Evolutionary conservation across 2,797 vertebrate species (phyloP).

Genomic region (Melanotaenia pygmaea): DNA sequence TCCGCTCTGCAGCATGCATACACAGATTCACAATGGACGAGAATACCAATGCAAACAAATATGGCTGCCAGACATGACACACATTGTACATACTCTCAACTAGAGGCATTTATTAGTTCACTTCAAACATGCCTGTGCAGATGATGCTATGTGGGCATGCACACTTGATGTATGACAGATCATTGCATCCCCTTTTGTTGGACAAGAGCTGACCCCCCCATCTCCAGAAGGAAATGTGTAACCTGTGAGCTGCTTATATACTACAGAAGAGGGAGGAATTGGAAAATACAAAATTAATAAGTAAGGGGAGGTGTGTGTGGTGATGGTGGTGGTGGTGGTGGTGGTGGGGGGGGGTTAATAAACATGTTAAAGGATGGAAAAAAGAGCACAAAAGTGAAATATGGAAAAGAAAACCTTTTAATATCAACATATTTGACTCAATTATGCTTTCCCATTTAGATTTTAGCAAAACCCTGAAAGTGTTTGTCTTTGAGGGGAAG

Average conservation of each 20-base stretch:
- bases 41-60: slow-evolving; percentile 46
- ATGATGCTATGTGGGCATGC: slow-evolving; percentile 9
- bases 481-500: background rate
- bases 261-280: background rate
- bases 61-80: slow-evolving; percentile 21
- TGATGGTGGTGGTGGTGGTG: no score
- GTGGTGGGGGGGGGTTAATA: no score
- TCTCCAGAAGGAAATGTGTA: background rate
- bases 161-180: slow-evolving; percentile 24
- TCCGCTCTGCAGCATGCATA: slow-evolving; percentile 14
- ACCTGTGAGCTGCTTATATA: no score
- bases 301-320: background rate
- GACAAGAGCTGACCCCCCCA: background rate
- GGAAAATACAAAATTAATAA: no score
- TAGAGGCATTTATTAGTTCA: slow-evolving; percentile 5
- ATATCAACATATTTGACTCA: no score
- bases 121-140: slow-evolving; percentile 16
- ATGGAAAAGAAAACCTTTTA: no score
- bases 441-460: background rate
- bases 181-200: slow-evolving; percentile 29
- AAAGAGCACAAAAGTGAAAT: no score
- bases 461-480: background rate
- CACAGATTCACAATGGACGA: slow-evolving; percentile 3
- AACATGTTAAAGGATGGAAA: no score
- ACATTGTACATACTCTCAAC: background rate